These are phyloP conservation scores for Meghimatium bilineatum DNA, from an alignment of 2,888 invertebrate genomes.

Conservation along the genomic window DNA sequence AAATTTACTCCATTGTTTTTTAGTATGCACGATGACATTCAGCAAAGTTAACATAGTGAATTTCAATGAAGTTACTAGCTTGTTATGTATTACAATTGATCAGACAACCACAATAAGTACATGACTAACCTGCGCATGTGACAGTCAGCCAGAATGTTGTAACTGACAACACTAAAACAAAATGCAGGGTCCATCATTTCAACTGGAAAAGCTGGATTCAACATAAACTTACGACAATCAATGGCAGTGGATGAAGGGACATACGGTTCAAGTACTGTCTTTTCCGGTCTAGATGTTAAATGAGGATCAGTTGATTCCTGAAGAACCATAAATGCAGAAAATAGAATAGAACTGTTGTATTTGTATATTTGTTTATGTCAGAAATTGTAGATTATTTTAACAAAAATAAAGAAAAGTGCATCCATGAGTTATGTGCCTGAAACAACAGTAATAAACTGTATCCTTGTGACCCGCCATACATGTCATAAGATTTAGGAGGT, in stretches of 20 bases:
- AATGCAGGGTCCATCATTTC: slow-evolving; percentile 56
- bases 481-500: no score
- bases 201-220: slow-evolving; percentile 43
- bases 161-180: slow-evolving; percentile 72
- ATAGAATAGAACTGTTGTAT: no score
- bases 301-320: neutral
- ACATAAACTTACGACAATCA: slow-evolving; percentile 47
- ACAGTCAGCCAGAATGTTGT: slow-evolving; percentile 76
- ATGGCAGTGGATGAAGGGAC: slow-evolving; percentile 46
- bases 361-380: neutral
- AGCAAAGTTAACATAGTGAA: no score
- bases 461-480: no score
- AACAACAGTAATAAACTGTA: no score
- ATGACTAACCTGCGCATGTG: slow-evolving; percentile 60
- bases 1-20: no score
- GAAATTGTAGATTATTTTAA: neutral
- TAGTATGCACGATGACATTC: no score
- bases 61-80: no score
- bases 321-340: neutral
- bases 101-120: neutral
- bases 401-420: no score
- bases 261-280: slow-evolving; percentile 11
- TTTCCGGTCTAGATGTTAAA: slow-evolving; percentile 11
- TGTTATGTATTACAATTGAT: no score
- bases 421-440: no score